A percentile compares a stretch with the other conserved stretches of the same genome.
Conservation (phyloP, 2,888 invertebrate genomes). For the Periphyllus acericola region DNA sequence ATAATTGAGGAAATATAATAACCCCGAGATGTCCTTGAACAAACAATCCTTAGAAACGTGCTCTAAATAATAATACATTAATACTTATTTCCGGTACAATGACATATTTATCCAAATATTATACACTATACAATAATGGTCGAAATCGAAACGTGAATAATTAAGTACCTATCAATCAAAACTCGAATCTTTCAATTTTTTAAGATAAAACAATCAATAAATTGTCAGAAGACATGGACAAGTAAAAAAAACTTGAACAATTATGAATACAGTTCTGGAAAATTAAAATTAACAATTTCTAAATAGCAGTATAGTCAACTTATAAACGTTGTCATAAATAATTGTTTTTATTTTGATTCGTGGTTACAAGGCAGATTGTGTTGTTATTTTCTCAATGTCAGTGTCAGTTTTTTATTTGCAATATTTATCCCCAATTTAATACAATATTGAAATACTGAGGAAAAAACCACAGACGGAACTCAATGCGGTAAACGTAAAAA, state of each 20-base stretch:
- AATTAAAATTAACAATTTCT: too few relatives aligned
- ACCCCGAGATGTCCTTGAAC: neutral
- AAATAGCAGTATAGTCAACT: too few relatives aligned
- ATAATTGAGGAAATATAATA: constrained; percentile 21
- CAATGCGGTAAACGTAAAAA: constrained; percentile 22
- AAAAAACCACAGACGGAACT: constrained; percentile 24
- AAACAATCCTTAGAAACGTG: neutral
- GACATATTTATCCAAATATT: neutral
- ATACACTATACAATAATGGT: neutral
- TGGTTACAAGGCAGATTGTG: neutral
- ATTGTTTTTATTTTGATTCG: neutral
- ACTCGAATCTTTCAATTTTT: neutral
- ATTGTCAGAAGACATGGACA: neutral
- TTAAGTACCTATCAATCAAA: neutral
- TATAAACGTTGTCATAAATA: too few relatives aligned
- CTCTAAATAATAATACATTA: neutral
- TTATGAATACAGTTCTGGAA: neutral
- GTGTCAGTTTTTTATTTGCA: neutral
- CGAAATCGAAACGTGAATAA: too few relatives aligned
- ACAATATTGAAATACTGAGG: neutral
- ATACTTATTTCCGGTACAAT: neutral
- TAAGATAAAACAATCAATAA: neutral
- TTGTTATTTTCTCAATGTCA: neutral
- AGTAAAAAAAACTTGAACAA: neutral
- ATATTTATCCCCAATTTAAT: neutral